Percentiles rank a stretch among this genome's conserved stretches.
These are phyloP conservation scores for Onychostruthus taczanowskii DNA, from an alignment of 2,113 vertebrate genomes.

Conservation along the genomic window DNA sequence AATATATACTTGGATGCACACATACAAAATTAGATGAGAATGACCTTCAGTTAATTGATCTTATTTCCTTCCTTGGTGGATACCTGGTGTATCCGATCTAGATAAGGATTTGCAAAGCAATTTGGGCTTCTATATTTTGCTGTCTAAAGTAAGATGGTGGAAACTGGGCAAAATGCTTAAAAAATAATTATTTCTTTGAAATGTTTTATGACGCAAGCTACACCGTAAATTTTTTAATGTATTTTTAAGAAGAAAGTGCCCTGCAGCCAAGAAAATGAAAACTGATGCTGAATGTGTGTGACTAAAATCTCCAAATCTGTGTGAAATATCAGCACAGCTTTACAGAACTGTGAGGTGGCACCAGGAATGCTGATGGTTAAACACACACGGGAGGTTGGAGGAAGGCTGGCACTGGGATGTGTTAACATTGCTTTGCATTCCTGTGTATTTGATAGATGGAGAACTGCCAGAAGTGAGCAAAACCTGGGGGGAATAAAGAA, in stretches of 20 bases:
- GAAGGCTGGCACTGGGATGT: background rate
- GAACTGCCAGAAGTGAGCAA: background rate
- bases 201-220: background rate
- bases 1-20: background rate
- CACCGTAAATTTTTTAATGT: rapidly evolving
- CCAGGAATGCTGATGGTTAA: background rate
- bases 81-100: background rate
- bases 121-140: background rate
- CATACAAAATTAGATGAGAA: background rate
- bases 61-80: background rate
- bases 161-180: background rate
- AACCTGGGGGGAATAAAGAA: background rate
- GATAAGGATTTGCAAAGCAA: background rate
- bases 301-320: background rate
- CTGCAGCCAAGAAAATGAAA: background rate
- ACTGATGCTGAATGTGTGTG: background rate
- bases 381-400: background rate
- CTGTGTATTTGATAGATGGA: background rate
- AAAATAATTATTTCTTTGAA: background rate
- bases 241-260: background rate
- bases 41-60: background rate
- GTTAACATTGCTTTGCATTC: background rate
- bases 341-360: background rate
- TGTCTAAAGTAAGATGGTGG: background rate
- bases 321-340: background rate